phyloP scores from a whole-genome alignment of 2,797 vertebrate genomes.

The Crocodylus rhombifer region DNA sequence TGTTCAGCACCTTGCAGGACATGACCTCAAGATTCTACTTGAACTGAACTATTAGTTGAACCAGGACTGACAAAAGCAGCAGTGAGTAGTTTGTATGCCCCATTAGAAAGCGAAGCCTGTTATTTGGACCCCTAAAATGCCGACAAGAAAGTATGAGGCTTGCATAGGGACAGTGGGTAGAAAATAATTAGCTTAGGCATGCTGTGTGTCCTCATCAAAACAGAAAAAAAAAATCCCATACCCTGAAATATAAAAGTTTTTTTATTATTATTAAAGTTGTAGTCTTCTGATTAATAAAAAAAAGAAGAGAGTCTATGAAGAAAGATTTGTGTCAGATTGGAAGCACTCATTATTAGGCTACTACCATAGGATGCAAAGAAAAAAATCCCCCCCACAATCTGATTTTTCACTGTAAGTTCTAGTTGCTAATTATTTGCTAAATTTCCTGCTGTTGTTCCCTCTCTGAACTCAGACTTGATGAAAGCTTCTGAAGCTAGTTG shows the following conservation, averaged over 20 bases:
- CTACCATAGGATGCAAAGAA: neutral
- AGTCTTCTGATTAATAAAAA: conserved; percentile 24
- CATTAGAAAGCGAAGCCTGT: conserved; percentile 42
- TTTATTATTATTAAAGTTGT: neutral
- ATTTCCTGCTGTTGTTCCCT: conserved; percentile 60
- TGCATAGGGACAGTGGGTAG: conserved; percentile 49
- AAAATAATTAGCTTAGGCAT: conserved; percentile 68
- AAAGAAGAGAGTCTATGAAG: neutral
- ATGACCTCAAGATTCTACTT: conserved; percentile 19
- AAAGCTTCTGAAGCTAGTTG: conserved; percentile 43
- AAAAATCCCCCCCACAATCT: neutral
- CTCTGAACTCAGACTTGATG: conserved; percentile 47
- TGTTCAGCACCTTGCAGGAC: neutral
- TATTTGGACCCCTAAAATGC: conserved; percentile 41
- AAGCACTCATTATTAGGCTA: conserved; percentile 13
- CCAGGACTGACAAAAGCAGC: neutral
- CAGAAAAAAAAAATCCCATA: conserved; percentile 25
- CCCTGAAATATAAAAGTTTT: neutral
- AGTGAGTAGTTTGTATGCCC: conserved; percentile 35
- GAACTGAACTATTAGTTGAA: neutral
- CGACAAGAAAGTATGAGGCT: neutral
- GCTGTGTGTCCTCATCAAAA: conserved; percentile 51
- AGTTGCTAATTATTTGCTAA: conserved; percentile 68
- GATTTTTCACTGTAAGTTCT: conserved; percentile 54
- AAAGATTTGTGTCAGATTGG: neutral